Base-by-base conservation (phyloP, 1,140 invertebrate genomes). In the Triops longicaudatus region DNA sequence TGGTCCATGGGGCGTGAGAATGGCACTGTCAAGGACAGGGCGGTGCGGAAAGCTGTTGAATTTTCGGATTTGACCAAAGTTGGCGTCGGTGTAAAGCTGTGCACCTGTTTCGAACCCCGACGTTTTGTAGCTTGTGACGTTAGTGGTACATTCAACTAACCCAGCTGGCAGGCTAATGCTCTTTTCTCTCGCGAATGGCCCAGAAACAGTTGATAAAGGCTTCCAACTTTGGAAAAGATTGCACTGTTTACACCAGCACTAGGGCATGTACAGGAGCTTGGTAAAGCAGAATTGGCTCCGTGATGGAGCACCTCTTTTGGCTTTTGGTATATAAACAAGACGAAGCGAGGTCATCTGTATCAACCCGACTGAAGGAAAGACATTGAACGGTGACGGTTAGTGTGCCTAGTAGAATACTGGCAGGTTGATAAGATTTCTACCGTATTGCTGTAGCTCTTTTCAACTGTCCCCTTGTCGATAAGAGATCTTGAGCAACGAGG, bases 1-100 rank as follows among this genome's bases (percentile, higher is more conserved):
- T 17, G 50, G 50, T n/a, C 50, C 50, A 22, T 63, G 50, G 50
- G 50, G 50, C 50, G 50, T 63, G 50, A 63, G 50, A 63, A 63
- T 14, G 50, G 50, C 50, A 14, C 50, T 22, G 50, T 63, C 50
- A 63, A 63, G 50, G 50, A 17, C 50, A 22, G 50, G 50, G 50
- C 50, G 50, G 50, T 63, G 50, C 50, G 50, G 12, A 22, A 14
- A 14, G 14, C 22, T 63, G 14, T 63, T 63, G 17, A 63, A 9
- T 63, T 63, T 63, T 17, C 14, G 50, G 50, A 63, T 63, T 22
- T 63, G 14, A 63, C 50, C 50, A 63, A 22, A 63, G 50, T 63
- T 63, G 50, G 50, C 50, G 50, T 63, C 50, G 50, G 50, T 63
- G 50, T 7, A 63, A 63, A 63, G 22, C n/a, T 22, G 50, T 63